These are phyloP conservation scores for Aporophyla nigra DNA, from an alignment of 2,888 invertebrate genomes.

Conservation along the genomic window DNA sequence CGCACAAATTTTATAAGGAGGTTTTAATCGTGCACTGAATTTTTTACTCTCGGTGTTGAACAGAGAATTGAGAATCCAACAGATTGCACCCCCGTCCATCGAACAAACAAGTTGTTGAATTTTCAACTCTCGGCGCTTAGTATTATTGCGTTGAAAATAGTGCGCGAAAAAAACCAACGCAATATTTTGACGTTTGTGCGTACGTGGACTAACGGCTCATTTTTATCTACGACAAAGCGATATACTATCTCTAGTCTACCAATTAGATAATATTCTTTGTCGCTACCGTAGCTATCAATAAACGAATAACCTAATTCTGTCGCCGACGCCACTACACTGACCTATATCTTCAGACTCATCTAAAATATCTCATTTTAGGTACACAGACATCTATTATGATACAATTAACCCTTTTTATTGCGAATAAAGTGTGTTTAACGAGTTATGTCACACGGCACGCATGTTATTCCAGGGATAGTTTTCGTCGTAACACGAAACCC, in stretches of 20 bases:
- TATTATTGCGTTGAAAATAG: no score
- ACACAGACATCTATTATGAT: conserved; percentile 14
- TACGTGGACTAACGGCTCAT: conserved; percentile 27
- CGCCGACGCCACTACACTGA: conserved; percentile 37
- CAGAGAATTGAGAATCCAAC: no score
- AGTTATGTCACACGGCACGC: conserved; percentile 17
- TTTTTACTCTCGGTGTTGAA: no score
- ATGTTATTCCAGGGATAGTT: conserved; percentile 18
- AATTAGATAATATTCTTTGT: conserved; percentile 64
- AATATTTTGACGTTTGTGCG: no score
- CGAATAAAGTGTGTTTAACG: conserved; percentile 40
- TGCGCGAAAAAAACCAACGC: no score
- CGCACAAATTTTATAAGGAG: no score
- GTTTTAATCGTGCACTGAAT: no score
- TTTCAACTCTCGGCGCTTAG: no score
- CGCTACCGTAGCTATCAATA: conserved; percentile 57
- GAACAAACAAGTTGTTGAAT: no score
- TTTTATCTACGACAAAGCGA: conserved; percentile 63
- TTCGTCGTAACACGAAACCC: conserved; percentile 47
- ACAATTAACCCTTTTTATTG: conserved; percentile 48
- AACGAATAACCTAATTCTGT: conserved; percentile 36
- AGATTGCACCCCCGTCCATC: no score
- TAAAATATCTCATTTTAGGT: conserved; percentile 29
- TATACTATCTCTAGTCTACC: conserved; percentile 57
- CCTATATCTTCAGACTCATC: conserved; percentile 45